Base-by-base conservation (phyloP, 2,888 invertebrate species). In the Philonicus albiceps region DNA sequence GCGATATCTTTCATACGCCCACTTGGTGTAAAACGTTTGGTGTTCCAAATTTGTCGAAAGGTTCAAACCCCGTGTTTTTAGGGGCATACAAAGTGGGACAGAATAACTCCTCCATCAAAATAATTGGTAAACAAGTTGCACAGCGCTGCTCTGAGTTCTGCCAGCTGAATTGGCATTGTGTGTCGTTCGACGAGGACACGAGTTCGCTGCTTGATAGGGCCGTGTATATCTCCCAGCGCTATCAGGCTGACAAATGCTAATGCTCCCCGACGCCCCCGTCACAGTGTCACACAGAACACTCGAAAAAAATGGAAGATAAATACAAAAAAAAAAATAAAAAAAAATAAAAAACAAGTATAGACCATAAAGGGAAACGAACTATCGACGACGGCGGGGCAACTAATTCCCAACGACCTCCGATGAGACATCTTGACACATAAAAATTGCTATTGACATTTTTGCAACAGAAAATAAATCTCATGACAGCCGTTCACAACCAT, bases 371-470 rank as follows among this genome's bases (percentile, higher is more conserved):
- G n/a, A 49, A 19, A 75, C 75, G 34, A 76, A 76, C 76, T 76
- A 22, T 76, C 37, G 27, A 34, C 37, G 16, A 34, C 43, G 13
- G 22, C 76, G 13, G 34, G n/a, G 8, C 64, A 84, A 85, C 85
- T 85, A 75, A 86, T 86, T 86, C 81, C 49, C 74, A 37, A 72
- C 55, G 64, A 86, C 73, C 81, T 80, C 31, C 86, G 73, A 85
- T 86, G 74, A 43, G 64, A 87, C 81, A 80, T 87, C 80, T 87
- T 84, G 87, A 87, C 86, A 86, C 75, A 87, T 86, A 86, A 86
- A 86, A 86, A 87, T 87, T 87, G 87, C 86, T 86, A 87, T 87
- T 86, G 87, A 86, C 87, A 86, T 87, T 55, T 87, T 86, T 86
- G 55, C 84, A 83, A 64, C 83, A 83, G 83, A 76, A 86, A 49